Percentiles rank a stretch among this genome's conserved stretches.
Conservation (phyloP, 2,888 invertebrate genomes). For the Cactoblastis cactorum region DNA sequence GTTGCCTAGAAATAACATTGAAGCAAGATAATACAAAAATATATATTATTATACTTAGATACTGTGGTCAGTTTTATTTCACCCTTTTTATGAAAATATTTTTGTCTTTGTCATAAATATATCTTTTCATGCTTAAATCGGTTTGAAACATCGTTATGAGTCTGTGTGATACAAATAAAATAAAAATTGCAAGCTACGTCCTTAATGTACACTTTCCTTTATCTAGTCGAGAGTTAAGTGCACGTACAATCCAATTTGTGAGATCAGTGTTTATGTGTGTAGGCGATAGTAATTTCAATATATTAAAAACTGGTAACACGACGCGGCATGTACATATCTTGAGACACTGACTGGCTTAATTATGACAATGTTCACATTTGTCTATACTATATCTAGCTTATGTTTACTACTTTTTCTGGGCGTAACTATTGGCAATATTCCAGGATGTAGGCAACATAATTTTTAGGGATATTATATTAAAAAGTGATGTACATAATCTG, state of each 20-base stretch:
- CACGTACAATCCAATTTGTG: constrained; percentile 5
- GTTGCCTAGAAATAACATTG: no score
- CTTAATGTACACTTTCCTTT: constrained; percentile 5
- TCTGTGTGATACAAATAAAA: not conserved
- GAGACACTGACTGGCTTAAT: not conserved
- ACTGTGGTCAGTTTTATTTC: no score
- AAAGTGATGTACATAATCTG: no score
- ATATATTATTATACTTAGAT: no score
- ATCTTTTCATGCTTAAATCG: not conserved
- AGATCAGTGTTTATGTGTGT: not conserved
- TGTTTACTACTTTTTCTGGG: no score
- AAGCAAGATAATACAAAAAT: no score
- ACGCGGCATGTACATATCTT: not conserved
- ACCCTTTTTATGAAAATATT: no score
- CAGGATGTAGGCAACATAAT: no score
- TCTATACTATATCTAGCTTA: no score
- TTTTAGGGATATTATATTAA: no score
- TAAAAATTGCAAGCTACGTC: constrained; percentile 1
- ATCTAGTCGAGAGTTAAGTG: constrained; percentile 4
- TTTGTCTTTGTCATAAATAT: not conserved
- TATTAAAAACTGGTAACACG: constrained; percentile 1
- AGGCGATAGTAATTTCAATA: not conserved
- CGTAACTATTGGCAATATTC: no score
- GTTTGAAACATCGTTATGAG: not conserved
- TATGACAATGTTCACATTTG: constrained; percentile 2